phyloP scores from a whole-genome alignment of 2,113 vertebrate species.

The Gymnogyps californianus region DNA sequence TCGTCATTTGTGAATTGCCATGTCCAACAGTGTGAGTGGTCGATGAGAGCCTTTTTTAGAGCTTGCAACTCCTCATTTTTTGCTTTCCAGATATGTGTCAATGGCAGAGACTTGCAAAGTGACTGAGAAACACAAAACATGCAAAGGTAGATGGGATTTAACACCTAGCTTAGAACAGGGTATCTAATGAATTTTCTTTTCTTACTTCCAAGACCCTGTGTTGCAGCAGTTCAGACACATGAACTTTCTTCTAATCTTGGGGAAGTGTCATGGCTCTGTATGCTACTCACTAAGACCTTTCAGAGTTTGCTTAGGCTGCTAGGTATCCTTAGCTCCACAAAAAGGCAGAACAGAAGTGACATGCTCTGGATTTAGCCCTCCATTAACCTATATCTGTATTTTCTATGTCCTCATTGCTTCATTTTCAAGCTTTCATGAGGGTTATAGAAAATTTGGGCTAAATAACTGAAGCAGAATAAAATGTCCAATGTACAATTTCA shows the following conservation, averaged over 20 bases:
- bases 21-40: neutral
- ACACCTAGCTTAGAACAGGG: neutral
- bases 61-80: neutral
- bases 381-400: neutral
- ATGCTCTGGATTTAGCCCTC: neutral
- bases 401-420: neutral
- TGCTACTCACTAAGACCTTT: neutral
- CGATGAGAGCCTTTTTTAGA: neutral
- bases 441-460: neutral
- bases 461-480: conserved; percentile 1
- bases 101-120: neutral
- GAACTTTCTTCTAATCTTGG: neutral
- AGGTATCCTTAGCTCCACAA: neutral
- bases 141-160: neutral
- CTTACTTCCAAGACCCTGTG: neutral
- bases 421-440: neutral
- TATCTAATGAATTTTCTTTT: neutral
- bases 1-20: neutral
- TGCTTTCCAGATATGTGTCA: neutral
- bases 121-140: neutral
- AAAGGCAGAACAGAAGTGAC: neutral
- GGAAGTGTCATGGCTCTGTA: neutral
- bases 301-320: neutral
- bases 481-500: neutral
- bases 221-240: neutral